phyloP scores from a whole-genome alignment of 2,797 vertebrate species.

The Synanceia verrucosa region DNA sequence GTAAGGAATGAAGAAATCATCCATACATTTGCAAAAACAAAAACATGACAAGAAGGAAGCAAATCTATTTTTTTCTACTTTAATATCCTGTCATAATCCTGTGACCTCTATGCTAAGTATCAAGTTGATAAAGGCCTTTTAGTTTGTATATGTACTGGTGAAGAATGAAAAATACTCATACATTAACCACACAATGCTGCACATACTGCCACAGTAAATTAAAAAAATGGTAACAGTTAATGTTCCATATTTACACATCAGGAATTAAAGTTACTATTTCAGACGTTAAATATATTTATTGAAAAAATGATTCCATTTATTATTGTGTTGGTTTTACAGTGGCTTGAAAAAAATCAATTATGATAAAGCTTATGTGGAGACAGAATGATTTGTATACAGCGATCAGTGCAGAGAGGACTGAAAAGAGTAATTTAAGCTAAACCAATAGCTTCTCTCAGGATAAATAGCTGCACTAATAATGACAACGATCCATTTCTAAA shows the following conservation, averaged over 20 bases:
- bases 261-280: constrained; percentile 3
- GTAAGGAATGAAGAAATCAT: background rate
- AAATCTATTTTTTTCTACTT: background rate
- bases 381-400: constrained; percentile 19
- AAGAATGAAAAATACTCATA: background rate
- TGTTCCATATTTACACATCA: constrained; percentile 18
- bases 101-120: background rate
- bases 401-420: constrained; percentile 27
- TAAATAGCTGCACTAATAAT: constrained; percentile 31
- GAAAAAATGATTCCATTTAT: constrained; percentile 22
- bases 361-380: constrained; percentile 2
- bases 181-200: constrained; percentile 6
- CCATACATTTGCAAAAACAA: no score
- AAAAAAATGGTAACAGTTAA: constrained; percentile 16
- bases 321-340: constrained; percentile 16
- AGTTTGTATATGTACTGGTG: background rate
- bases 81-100: background rate
- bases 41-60: background rate
- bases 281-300: background rate
- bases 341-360: constrained; percentile 21
- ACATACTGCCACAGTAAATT: constrained; percentile 27
- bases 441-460: constrained; percentile 32
- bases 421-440: constrained; percentile 46
- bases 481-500: constrained; percentile 49
- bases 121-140: background rate